Conservation (phyloP, 2,113 vertebrate genomes). For the Eleginops maclovinus region DNA sequence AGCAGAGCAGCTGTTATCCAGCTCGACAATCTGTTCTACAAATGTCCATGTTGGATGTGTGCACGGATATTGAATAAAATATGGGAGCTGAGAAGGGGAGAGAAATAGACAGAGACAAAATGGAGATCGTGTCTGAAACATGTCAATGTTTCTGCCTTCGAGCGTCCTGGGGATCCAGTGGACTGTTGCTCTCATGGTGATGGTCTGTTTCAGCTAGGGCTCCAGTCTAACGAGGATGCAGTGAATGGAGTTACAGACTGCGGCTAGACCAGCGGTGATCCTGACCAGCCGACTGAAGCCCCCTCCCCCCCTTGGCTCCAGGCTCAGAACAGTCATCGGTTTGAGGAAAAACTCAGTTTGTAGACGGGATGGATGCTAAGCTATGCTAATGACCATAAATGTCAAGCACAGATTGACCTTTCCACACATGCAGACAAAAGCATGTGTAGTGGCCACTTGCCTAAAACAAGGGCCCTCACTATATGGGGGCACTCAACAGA, state of each 20-base stretch:
- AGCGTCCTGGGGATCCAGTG: constrained; percentile 26
- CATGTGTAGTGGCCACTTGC: background rate
- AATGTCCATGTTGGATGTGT: constrained; percentile 37
- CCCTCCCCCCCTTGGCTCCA: background rate
- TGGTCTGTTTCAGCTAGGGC: constrained; percentile 54
- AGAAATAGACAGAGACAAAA: constrained; percentile 22
- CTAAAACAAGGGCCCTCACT: background rate
- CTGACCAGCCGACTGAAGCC: constrained; percentile 25
- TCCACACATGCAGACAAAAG: background rate
- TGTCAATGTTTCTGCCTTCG: constrained; percentile 11
- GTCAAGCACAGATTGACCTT: background rate
- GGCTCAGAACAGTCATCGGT: constrained; percentile 12
- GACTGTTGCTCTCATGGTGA: constrained; percentile 44
- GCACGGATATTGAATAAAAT: background rate
- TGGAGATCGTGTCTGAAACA: background rate
- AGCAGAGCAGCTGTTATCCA: constrained; percentile 44
- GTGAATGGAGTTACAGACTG: constrained; percentile 47
- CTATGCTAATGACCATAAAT: background rate
- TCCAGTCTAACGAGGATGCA: constrained; percentile 66
- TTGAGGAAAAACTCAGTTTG: constrained; percentile 27
- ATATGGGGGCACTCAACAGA: background rate
- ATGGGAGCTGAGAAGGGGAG: background rate
- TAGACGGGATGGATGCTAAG: background rate
- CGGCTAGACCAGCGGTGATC: constrained; percentile 36
- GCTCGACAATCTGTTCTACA: constrained; percentile 62